Base-by-base conservation (phyloP, 1,140 invertebrate genomes). In the Bursaphelenchus mucronatus region DNA sequence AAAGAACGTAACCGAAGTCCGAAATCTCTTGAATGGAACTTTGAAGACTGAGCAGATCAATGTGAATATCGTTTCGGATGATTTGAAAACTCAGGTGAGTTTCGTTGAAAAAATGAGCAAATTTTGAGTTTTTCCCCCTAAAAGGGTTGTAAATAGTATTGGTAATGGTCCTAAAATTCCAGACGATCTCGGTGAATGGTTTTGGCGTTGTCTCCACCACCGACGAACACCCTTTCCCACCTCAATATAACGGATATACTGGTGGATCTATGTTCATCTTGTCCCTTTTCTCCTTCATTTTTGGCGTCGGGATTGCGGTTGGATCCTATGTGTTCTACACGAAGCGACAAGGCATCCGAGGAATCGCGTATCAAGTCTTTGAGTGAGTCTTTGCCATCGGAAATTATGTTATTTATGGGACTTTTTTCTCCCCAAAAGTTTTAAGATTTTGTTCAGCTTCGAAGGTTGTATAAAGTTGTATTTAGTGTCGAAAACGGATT, bases 361-460 rank as follows among this genome's bases (percentile, higher is more conserved):
- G 69, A 11, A 75, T 71, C 51, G 72, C 69, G 7, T 71, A 71
- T 59, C 69, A 71, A 47, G 69, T 71, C 17, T 71, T 71, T 55
- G 69, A 71, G 52, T 71, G 49, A 75, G 17, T 9, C 19, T 46
- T 61, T 30, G 15, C 19, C 49, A 30, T 50, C 49, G 5, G 5
- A 50, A 15, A 50, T 17, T 47, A 50, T 50, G 15, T 50, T 17
- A 50, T 50, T 5, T 5, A 30, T 30, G 30, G 5, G 30, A 30
- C 30, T 30, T 1, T 30, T 30, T 30, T 30, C 30, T 30, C 30
- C 30, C 30, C 30, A 5, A 30, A 30, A 30, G 30, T 30, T 30
- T 30, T 30, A 30, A 30, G 30, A 5, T 30, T 30, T 30, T 30
- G 30, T 30, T 30, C 30, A 30, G 30, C 30, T 30, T 30, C 30